Base-by-base conservation (phyloP, 2,888 invertebrate genomes). In the Andrena flavipes region DNA sequence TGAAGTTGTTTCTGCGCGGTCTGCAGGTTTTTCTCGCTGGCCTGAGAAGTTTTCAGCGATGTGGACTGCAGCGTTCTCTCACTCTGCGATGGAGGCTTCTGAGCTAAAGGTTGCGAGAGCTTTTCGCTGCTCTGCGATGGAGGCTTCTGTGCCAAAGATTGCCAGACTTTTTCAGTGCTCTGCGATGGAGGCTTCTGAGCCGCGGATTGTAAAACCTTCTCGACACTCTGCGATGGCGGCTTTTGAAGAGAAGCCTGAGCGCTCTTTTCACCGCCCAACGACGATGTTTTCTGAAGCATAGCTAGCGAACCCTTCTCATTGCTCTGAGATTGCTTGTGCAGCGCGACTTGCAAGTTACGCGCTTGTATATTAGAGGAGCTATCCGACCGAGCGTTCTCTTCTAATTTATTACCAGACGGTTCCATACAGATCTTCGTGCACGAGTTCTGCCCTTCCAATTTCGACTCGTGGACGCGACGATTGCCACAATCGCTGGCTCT, bases 1-100 rank as follows among this genome's bases (percentile, higher is more conserved):
- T 87, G 87, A 49, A 16, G 23, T 26, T 73, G 70, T 30, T 69
- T 88, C 20, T 79, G 80, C 70, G 29, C 48, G 56, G 26, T 67
- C 59, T 76, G 73, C 48, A 26, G 35, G 13, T 20, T 51, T 4
- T 23, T 60, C 26, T 56, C 23, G 33, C 7, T 6, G 74, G n/a
- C 48, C 26, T 35, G 26, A 1, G 51, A 10, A 42, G n/a, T 26
- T 6, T 69, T 73, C 56, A 42, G 65, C 3, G 23, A 20, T n/a
- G 26, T n/a, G 5, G 20, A 8, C 10, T 51, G 64, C 54, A 10
- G 20, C 7, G 20, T 29, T 33, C 35, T 79, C 1, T 76, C 69
- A 23, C 33, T 56, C 8, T 20, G 23, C 23, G 20, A 26, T 10
- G 23, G 10, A 4, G 20, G 8, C 29, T 71, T 80, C 42, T 65